phyloP scores from a whole-genome alignment of 2,888 invertebrate species.

The Acrobasis suavella region DNA sequence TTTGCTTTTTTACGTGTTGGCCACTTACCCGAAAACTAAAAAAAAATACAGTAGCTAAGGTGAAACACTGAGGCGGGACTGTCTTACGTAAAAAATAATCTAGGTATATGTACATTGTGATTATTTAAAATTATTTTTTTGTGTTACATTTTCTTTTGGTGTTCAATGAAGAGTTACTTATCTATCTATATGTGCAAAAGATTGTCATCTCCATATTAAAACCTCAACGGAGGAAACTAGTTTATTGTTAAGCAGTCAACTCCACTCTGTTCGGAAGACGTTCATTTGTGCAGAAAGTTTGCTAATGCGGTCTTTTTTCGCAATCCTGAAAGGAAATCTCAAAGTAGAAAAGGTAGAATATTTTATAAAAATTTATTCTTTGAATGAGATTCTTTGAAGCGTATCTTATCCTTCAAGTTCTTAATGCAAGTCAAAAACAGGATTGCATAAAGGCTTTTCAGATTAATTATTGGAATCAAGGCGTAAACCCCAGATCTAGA shows the following conservation, averaged over 20 bases:
- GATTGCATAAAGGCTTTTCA: neutral
- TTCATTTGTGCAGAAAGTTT: slow-evolving; percentile 21
- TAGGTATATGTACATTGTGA: no score
- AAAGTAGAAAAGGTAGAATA: slow-evolving; percentile 17
- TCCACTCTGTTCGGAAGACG: slow-evolving; percentile 16
- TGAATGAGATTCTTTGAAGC: neutral
- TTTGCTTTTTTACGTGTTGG: no score
- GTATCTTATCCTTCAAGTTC: slow-evolving; percentile 1
- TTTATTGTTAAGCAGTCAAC: slow-evolving; percentile 21
- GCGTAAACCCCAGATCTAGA: neutral
- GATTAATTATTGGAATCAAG: neutral
- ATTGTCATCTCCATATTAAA: neutral
- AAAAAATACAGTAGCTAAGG: no score
- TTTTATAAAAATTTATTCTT: slow-evolving; percentile 17
- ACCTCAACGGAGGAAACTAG: slow-evolving; percentile 8
- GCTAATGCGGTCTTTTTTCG: slow-evolving; percentile 12
- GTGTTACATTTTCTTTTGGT: no score
- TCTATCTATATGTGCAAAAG: no score
- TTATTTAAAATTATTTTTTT: no score
- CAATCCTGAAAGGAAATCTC: slow-evolving; percentile 19
- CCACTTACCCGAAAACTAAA: no score
- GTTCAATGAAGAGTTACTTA: no score
- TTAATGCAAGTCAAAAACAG: slow-evolving; percentile 4
- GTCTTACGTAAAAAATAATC: no score
- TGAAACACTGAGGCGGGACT: no score